Conservation (phyloP, 2,113 vertebrate genomes). For the Podilymbus podiceps region DNA sequence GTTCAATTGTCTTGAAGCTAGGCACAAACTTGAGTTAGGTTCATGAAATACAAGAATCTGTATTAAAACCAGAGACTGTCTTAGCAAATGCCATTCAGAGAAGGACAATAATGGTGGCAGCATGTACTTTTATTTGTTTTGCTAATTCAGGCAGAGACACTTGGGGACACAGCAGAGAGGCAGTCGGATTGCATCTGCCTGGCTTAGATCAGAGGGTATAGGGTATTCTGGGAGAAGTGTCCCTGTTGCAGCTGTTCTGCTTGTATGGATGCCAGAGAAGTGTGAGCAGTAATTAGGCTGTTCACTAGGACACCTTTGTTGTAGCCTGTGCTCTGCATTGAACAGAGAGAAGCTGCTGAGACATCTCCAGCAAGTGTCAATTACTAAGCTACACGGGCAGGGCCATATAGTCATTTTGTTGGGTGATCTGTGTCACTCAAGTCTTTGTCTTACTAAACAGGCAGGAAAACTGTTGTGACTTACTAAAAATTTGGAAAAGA, state of each 20-base stretch:
- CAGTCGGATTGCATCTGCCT: rapidly evolving
- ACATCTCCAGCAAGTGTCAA: not conserved
- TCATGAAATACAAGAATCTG: not conserved
- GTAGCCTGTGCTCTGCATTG: not conserved
- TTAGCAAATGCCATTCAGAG: not conserved
- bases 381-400: not conserved
- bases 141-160: not conserved
- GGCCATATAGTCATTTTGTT: not conserved
- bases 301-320: not conserved
- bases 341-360: not conserved
- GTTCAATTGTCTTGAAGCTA: not conserved
- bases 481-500: not conserved
- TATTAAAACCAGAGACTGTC: not conserved
- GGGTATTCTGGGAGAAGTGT: not conserved
- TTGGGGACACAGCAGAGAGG: not conserved
- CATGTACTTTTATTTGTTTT: rapidly evolving
- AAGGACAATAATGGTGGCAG: not conserved
- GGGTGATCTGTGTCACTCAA: not conserved
- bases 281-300: not conserved
- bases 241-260: not conserved
- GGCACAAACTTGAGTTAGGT: not conserved
- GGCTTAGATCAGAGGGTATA: not conserved
- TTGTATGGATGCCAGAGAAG: not conserved
- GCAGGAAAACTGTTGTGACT: not conserved
- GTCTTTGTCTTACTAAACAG: not conserved